Base-by-base conservation (phyloP, 2,888 invertebrate genomes). In the Lithophane leautieri region DNA sequence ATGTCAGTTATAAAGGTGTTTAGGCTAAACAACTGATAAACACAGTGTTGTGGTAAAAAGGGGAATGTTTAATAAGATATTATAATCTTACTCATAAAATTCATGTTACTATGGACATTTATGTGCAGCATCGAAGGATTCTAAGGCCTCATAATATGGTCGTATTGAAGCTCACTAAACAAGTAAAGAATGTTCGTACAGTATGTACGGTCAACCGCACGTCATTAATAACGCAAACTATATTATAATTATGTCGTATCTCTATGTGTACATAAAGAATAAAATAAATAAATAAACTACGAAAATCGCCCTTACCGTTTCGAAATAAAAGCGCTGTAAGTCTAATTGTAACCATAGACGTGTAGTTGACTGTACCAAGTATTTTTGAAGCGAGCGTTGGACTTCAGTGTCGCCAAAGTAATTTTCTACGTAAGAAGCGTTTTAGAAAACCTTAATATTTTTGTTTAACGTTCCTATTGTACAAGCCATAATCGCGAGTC, bases 401-500 rank as follows among this genome's bases (percentile, higher is more conserved):
- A 63, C n/a, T 19, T 28, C 25, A 62, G 34, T 54, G 54, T 66
- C 66, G 47, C 70, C 62, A 77, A 78, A 50, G 68, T 84, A 61
- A n/a, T 58, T 63, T 44, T 14, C 19, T 40, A 70, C 52, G 47
- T 81, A 40, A 52, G 58, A 81, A 81, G 65, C 65, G 66, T 66
- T 65, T 68, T 28, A 70, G 28, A 22, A 11, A 19, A 67, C 70
- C 68, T 82, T 85, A 60, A 19, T 70, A 62, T 61, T 54, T 56
- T 40, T 47, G 34, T 68, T 47, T 42, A 52, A 78, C 60, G 86
- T 88, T 85, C 88, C 88, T 88, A 75, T 83, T 71, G 75, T 86
- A 71, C 81, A 76, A 86, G 86, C 88, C 88, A 88, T 86, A 86
- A 66, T 42, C 44, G 79, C 71, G 76, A 86, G 88, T 88, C 88